phyloP scores from a whole-genome alignment of 2,888 invertebrate species.

The Cosmia pyralina region DNA sequence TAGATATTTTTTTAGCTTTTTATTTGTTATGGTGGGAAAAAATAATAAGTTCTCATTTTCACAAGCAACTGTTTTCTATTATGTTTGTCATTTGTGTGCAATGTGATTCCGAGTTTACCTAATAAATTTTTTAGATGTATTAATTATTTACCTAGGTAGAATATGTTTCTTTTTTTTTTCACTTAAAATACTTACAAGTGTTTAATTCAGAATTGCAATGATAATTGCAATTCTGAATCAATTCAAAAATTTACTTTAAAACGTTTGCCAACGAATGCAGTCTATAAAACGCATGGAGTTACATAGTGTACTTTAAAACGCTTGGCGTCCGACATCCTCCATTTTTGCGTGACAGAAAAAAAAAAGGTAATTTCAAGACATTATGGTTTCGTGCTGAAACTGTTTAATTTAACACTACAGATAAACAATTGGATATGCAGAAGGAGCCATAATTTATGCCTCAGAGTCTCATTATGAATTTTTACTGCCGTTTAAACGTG shows the following conservation, averaged over 20 bases:
- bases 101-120: neutral
- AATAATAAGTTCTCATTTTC: conserved; percentile 6
- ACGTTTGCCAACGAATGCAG: neutral
- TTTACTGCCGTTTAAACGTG: conserved; percentile 65
- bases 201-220: no score
- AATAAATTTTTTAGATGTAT: neutral
- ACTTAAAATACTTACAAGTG: no score
- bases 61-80: conserved; percentile 16
- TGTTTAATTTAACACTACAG: conserved; percentile 46
- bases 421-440: conserved; percentile 55
- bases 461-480: conserved; percentile 57
- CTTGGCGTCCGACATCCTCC: neutral
- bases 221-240: neutral
- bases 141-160: neutral
- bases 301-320: no score
- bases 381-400: conserved; percentile 28
- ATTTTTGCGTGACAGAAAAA: conserved; percentile 12
- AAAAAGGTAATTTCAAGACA: conserved; percentile 20
- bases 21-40: conserved; percentile 32
- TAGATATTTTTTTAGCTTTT: conserved; percentile 31
- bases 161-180: neutral
- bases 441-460: conserved; percentile 47
- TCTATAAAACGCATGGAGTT: neutral
- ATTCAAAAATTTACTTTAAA: neutral
- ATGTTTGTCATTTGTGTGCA: conserved; percentile 5